Percentiles rank a stretch among this genome's conserved stretches.
These are phyloP conservation scores for Epinotia demarniana DNA, from an alignment of 2,888 invertebrate species.

Conservation along the genomic window DNA sequence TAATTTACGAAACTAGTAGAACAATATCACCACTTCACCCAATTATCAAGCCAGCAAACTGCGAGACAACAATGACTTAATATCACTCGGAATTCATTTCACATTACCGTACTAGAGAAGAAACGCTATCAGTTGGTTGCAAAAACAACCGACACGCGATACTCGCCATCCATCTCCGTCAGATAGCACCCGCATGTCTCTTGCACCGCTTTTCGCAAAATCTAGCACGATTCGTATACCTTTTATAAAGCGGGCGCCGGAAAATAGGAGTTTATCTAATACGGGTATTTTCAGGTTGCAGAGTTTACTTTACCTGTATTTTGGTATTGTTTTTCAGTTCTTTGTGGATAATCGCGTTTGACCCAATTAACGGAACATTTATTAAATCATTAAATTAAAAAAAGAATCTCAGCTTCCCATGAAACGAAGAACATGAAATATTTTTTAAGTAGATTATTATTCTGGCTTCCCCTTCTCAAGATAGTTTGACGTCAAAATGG, in stretches of 20 bases:
- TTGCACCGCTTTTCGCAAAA: not conserved
- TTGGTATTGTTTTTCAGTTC: not conserved
- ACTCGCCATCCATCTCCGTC: slow-evolving; percentile 11
- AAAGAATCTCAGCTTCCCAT: too few relatives aligned
- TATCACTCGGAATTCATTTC: not conserved
- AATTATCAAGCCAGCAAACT: not conserved
- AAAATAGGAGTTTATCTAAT: not conserved
- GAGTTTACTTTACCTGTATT: not conserved
- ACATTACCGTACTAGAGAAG: slow-evolving; percentile 1
- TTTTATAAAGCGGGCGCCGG: not conserved
- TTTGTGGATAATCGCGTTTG: not conserved
- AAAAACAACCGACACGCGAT: slow-evolving; percentile 10
- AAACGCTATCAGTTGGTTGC: slow-evolving; percentile 5
- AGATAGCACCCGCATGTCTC: slow-evolving; percentile 15
- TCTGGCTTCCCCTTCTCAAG: too few relatives aligned
- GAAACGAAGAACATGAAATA: too few relatives aligned
- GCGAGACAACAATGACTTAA: too few relatives aligned
- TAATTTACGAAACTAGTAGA: not conserved
- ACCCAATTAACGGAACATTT: too few relatives aligned
- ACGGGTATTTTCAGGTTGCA: not conserved
- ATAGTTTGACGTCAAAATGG: too few relatives aligned
- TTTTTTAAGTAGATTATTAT: too few relatives aligned
- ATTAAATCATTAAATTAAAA: too few relatives aligned
- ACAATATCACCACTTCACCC: not conserved
- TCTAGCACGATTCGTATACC: not conserved